phyloP scores from a whole-genome alignment of 2,113 vertebrate genomes.

The Rhodinocichla rosea region DNA sequence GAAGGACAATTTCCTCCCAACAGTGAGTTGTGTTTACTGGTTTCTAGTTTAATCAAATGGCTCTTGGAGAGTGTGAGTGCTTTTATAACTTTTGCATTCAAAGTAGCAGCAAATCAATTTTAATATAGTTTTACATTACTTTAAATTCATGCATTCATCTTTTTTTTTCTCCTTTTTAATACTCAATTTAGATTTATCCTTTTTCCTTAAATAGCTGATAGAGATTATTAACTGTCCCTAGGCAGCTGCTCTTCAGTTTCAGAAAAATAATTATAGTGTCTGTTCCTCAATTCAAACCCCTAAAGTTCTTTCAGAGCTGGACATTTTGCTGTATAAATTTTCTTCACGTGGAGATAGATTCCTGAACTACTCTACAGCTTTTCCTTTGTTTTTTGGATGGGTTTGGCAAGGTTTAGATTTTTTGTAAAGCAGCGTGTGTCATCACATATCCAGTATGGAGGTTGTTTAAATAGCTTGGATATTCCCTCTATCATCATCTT shows the following conservation, averaged over 20 bases:
- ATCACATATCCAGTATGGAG: background rate
- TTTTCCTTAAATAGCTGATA: background rate
- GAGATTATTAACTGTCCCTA: background rate
- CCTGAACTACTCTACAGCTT: background rate
- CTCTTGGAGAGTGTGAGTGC: background rate
- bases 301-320: background rate
- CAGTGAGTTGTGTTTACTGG: background rate
- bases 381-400: background rate
- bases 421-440: accelerated
- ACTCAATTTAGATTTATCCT: background rate
- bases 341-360: background rate
- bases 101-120: background rate
- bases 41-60: background rate
- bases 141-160: background rate
- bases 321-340: background rate
- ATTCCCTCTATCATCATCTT: background rate
- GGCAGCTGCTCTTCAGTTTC: background rate
- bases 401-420: background rate
- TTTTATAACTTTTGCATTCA: background rate
- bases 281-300: background rate
- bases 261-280: background rate
- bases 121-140: background rate
- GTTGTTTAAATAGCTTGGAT: background rate
- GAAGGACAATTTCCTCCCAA: background rate
- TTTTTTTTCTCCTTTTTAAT: background rate